Conservation (phyloP, 2,888 invertebrate genomes). For the Bimastos eiseni region DNA sequence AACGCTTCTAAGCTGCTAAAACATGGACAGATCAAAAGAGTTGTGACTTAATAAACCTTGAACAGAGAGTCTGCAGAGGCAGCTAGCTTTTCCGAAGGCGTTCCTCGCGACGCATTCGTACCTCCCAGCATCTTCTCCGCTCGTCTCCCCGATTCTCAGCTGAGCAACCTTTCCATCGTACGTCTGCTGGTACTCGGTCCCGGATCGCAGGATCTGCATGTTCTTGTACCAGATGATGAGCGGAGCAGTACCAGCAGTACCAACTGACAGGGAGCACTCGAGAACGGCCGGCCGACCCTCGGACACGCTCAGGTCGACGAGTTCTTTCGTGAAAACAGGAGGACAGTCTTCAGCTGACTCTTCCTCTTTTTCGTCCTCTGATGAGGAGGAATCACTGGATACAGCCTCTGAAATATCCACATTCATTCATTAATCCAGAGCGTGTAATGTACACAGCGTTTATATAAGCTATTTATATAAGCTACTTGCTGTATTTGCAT, state of each 20-base stretch:
- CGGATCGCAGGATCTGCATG: conserved; percentile 29
- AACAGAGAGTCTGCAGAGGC: background rate
- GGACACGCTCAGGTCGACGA: background rate
- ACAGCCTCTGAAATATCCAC: background rate
- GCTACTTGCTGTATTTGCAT: too few relatives aligned
- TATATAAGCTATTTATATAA: too few relatives aligned
- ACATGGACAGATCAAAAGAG: background rate
- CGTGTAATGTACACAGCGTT: too few relatives aligned
- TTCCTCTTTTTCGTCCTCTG: background rate
- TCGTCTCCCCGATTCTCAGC: conserved; percentile 23
- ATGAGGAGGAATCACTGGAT: background rate
- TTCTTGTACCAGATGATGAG: conserved; percentile 31
- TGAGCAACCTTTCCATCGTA: conserved; percentile 22
- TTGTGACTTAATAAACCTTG: background rate
- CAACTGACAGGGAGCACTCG: background rate
- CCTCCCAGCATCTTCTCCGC: conserved; percentile 24
- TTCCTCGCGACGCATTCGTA: conserved; percentile 32
- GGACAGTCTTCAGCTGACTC: conserved; percentile 14
- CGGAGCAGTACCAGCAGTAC: background rate
- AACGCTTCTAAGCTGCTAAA: too few relatives aligned
- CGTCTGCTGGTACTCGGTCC: conserved; percentile 31
- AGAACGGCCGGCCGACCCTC: conserved; percentile 18
- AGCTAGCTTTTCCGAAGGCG: conserved; percentile 18
- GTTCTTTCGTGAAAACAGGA: background rate
- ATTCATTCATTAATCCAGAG: too few relatives aligned